Base-by-base conservation (phyloP, 2,888 invertebrate genomes). In the Bruchidius siliquastri region DNA sequence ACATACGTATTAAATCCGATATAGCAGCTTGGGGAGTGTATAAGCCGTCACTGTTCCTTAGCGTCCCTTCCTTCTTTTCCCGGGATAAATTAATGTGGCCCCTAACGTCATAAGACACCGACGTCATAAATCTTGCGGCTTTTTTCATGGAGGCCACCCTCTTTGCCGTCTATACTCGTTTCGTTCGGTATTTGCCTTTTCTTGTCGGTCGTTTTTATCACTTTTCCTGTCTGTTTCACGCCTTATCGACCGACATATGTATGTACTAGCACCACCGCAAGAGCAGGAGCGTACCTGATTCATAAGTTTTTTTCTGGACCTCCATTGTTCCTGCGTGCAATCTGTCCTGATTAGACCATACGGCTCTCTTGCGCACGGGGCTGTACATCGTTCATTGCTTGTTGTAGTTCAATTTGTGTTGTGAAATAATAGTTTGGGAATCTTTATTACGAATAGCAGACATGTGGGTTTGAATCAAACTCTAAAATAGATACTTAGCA, bases 201-300 rank as follows among this genome's bases (percentile, higher is more conserved):
- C 32, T 49, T 71, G 71, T 71, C 30, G 68, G 21, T 21, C 21
- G 68, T 21, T 68, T 68, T 68, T 68, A 21, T 68, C 22, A 22
- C 68, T 22, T 71, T 71, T 49, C 32, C 71, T 71, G 71, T 71
- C 71, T 49, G 71, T 71, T 71, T 71, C 71, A 71, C 71, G 32
- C 71, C 26, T 71, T 32, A 71, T 71, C 69, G 26, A 69, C 21
- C 49, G 49, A 49, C 13, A 49, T 49, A 49, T 49, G 49, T 49
- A 49, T 49, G 18, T 13, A 49, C 49, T 49, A 3, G 4, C 30
- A 30, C 8, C 30, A 3, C 4, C 49, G 49, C 8, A 49, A 13
- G 18, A 4, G 1, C 49, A 13, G 49, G 49, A 13, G 18, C 49
- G 49, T 3, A 49, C n/a, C 8, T 26, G 26, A 8, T 8, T 8